These are phyloP conservation scores for Pseudachorutes palmiensis DNA, from an alignment of 1,140 invertebrate genomes.

Conservation along the genomic window DNA sequence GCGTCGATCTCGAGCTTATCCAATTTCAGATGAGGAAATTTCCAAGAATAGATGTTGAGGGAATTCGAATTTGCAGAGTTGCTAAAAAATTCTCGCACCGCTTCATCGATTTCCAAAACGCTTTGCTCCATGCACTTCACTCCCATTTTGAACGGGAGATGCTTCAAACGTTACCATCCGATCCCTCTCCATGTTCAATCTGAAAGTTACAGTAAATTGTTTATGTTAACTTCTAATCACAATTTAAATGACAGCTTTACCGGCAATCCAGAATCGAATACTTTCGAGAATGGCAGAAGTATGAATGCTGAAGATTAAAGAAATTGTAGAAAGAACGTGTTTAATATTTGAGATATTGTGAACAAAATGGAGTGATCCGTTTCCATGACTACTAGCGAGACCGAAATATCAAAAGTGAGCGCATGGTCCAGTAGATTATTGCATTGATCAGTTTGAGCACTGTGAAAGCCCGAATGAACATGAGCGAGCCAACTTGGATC, in stretches of 20 bases:
- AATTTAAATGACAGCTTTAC: too few relatives aligned
- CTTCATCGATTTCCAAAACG: constrained; percentile 15
- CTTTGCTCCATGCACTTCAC: constrained; percentile 19
- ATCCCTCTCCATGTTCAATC: background rate
- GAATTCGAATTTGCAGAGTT: background rate
- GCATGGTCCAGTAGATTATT: background rate
- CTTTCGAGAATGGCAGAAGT: too few relatives aligned
- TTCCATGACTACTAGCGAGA: background rate
- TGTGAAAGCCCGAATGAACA: background rate
- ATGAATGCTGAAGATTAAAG: background rate
- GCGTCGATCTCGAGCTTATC: constrained; percentile 16
- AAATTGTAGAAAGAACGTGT: background rate
- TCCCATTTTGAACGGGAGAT: background rate
- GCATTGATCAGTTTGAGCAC: background rate
- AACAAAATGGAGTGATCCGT: background rate
- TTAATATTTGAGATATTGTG: background rate
- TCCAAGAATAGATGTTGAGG: constrained; percentile 18
- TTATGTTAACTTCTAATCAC: too few relatives aligned
- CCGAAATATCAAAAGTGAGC: background rate
- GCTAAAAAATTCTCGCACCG: constrained; percentile 7
- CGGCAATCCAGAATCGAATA: too few relatives aligned
- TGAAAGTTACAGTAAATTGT: background rate
- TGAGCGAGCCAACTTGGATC: background rate
- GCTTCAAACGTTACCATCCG: background rate
- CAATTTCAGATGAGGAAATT: constrained; percentile 19